Base-by-base conservation (phyloP, 2,797 vertebrate genomes). In the Paramormyrops hopkinsi region DNA sequence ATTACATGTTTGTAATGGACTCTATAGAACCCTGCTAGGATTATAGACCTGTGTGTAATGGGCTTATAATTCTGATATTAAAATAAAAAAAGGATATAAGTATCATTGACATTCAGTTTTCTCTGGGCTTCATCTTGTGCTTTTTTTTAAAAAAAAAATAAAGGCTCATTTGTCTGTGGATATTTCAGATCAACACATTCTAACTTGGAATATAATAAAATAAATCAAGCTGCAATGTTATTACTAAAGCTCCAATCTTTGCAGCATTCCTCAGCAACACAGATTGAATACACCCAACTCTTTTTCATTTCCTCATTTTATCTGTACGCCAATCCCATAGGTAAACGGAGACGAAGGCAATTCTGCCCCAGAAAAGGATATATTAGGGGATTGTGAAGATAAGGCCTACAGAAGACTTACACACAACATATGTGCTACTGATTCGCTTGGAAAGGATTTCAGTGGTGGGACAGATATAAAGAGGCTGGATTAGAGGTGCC, bases 271-370 rank as follows among this genome's bases (percentile, higher is more conserved):
- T 53, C 83, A 29, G 59, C 44, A 48, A 51, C 37, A 56, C 59
- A 11, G 56, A 88, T 12, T 65, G 9, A 88, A 62, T 62, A 65
- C 56, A 65, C 22, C 44, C 0, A 69, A 65, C 11, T 88, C 86
- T 87, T 87, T 87, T 87, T 87, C 86, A 56, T 87, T 87, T 87
- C 86, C 53, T 56, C 86, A 87, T 56, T 87, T 87, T 37, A 56
- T 53, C 51, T 41, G 51, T 86, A 29, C 17, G 48, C 29, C 84
- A 87, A 37, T 88, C 54, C 86, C 51, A 41, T 46, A 59, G 37
- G 86, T 46, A 48, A 44, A 59, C 37, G 44, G 86, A 88, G 44
- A 44, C 9, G 8, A 48, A 88, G 86, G 41, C 54, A 69, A 62
- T 88, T 69, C 56, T 69, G 33, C 22, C 22, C 51, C 8, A 25